Percentiles rank a stretch among this genome's conserved stretches.
Evolutionary conservation across 2,113 vertebrate species (phyloP).

Genomic region (Mastomys coucha): DNA sequence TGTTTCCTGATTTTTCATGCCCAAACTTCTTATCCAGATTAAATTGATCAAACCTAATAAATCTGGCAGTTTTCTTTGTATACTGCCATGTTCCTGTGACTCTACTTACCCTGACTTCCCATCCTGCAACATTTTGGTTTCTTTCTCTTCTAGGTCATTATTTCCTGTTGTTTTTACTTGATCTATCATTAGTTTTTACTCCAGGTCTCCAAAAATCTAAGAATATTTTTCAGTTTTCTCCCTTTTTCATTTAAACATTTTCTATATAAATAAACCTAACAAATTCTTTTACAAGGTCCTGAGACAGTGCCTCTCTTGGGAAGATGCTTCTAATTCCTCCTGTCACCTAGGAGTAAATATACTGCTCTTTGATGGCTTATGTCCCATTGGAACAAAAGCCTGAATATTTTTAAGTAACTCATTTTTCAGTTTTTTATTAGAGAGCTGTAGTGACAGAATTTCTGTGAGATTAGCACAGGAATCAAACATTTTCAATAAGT

Average conservation of each 20-base stretch:
- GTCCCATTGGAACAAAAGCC: not conserved
- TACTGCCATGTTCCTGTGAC: no score
- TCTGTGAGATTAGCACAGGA: not conserved
- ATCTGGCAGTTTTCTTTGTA: not conserved
- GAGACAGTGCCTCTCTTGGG: not conserved
- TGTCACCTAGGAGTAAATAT: not conserved
- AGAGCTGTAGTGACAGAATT: not conserved
- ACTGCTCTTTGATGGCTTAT: not conserved
- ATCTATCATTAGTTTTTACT: not conserved
- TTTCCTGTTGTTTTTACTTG: not conserved
- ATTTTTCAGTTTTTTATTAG: not conserved
- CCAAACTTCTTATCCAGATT: not conserved
- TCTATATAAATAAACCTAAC: not conserved
- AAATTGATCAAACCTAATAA: not conserved
- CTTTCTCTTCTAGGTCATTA: not conserved
- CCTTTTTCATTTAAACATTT: not conserved
- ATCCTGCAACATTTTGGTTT: not conserved
- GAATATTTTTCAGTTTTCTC: not conserved
- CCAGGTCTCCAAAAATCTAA: not conserved
- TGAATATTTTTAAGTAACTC: not conserved
- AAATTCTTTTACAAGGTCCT: not conserved
- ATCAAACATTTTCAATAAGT: not conserved
- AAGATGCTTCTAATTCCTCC: not conserved
- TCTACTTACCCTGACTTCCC: not conserved
- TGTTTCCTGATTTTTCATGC: not conserved